Base-by-base conservation (phyloP, 2,113 vertebrate species). In the Ceyx melanurus region DNA sequence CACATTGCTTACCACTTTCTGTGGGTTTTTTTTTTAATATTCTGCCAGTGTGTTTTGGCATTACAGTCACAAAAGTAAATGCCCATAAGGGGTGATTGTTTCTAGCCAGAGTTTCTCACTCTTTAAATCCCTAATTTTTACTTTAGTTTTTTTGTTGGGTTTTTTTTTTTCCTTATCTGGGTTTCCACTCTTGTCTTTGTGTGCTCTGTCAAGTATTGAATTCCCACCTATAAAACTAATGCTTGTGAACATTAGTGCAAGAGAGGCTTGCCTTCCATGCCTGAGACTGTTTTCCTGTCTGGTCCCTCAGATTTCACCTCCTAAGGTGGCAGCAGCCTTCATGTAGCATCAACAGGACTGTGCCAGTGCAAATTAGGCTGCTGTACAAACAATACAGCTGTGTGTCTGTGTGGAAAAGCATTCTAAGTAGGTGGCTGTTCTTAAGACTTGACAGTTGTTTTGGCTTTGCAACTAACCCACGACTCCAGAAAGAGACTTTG, bases 1-100 rank as follows among this genome's bases (percentile, higher is more conserved):
- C 31, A 1, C 0, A 0, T 33, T 74, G 19, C 64, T 74, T 86
- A 37, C 28, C 6, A 3, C 43, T 58, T 72, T 37, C 37, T 37
- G 37, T 37, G 37, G 4, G 1, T 0, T 28, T 37, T 61, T 40
- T 42, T 65, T 70, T 61, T 37, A n/a, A 61, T 60, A 46, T 33
- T 25, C 50, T 80, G 28, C 54, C 57, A 75, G 16, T 23, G 20
- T 56, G 23, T 81, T 80, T 80, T 89, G 72, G 56, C 35, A 35
- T 80, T 23, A 13, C 15, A 29, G 15, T 70, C 35, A 81, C 57
- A 53, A 66, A 87, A 92, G 54, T 57, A 82, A 88, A 60, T 77
- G 29, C 26, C 8, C 45, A 9, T 81, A 77, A 60, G 81, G 60
- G 25, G 18, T 56, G 35, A 53, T 60, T 60, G 23, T 90, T 80